Evolutionary conservation across 2,113 vertebrate species (phyloP).

Genomic region (Prolemur simus): DNA sequence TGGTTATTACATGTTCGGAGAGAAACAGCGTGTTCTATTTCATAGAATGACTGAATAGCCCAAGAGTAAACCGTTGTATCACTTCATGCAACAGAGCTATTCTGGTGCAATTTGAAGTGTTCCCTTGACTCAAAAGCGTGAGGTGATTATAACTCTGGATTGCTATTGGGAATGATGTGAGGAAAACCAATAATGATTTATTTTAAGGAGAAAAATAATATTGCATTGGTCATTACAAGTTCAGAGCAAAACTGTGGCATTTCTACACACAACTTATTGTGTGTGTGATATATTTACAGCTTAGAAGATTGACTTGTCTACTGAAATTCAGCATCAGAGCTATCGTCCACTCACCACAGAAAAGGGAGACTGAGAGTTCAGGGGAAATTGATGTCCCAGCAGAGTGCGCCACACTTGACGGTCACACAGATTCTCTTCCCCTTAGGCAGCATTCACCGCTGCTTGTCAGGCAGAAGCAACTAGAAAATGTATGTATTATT

Average conservation of each 20-base stretch:
- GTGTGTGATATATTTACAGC: not conserved
- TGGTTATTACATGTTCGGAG: not conserved
- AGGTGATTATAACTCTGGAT: not conserved
- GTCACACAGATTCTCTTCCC: not conserved
- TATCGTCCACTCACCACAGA: not conserved
- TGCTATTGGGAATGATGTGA: not conserved
- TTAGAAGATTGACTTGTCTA: not conserved
- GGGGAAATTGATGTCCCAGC: not conserved
- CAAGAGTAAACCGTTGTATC: not conserved
- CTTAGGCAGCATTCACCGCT: not conserved
- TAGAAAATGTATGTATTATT: not conserved
- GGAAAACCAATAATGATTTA: conserved; percentile 7
- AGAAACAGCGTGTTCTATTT: not conserved
- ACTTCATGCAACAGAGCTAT: not conserved
- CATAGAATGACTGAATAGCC: not conserved
- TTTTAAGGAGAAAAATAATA: not conserved
- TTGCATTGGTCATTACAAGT: not conserved
- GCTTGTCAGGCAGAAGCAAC: not conserved
- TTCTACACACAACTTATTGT: not conserved
- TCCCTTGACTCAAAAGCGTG: not conserved
- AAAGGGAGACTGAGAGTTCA: conserved; percentile 9
- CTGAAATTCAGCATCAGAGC: not conserved
- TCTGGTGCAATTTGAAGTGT: not conserved
- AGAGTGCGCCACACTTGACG: not conserved
- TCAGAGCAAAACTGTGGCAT: conserved; percentile 18